phyloP scores from a whole-genome alignment of 2,888 invertebrate genomes.

The Hydrotaea cyrtoneurina region DNA sequence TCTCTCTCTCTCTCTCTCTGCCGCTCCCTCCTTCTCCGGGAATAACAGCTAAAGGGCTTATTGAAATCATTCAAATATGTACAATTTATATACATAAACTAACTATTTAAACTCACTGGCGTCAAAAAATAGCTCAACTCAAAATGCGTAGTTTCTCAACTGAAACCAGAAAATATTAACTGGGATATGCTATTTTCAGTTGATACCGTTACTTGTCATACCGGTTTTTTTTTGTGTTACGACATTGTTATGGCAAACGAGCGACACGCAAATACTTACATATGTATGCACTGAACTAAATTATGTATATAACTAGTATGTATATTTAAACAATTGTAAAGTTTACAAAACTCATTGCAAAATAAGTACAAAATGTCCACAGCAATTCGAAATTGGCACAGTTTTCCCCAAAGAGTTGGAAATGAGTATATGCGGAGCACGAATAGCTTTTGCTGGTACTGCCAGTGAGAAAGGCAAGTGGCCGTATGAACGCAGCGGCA shows the following conservation, averaged over 20 bases:
- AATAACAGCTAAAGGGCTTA: conserved; percentile 18
- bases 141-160: too few relatives aligned
- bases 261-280: not conserved
- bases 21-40: not conserved
- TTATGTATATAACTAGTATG: not conserved
- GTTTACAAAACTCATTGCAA: conserved; percentile 10
- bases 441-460: not conserved
- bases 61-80: conserved; percentile 25
- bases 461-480: not conserved
- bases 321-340: conserved; percentile 24
- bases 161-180: too few relatives aligned
- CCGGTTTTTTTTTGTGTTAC: too few relatives aligned
- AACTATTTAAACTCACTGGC: too few relatives aligned
- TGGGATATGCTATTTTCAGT: too few relatives aligned
- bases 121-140: too few relatives aligned
- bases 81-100: not conserved
- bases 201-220: too few relatives aligned
- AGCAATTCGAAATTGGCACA: conserved; percentile 36
- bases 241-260: too few relatives aligned
- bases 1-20: not conserved
- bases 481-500: not conserved
- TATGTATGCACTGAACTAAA: not conserved
- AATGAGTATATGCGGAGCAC: not conserved
- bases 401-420: conserved; percentile 31
- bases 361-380: conserved; percentile 4